These are phyloP conservation scores for Flabesymbios commensalis DNA, from an alignment of 2,888 invertebrate species.

Conservation along the genomic window DNA sequence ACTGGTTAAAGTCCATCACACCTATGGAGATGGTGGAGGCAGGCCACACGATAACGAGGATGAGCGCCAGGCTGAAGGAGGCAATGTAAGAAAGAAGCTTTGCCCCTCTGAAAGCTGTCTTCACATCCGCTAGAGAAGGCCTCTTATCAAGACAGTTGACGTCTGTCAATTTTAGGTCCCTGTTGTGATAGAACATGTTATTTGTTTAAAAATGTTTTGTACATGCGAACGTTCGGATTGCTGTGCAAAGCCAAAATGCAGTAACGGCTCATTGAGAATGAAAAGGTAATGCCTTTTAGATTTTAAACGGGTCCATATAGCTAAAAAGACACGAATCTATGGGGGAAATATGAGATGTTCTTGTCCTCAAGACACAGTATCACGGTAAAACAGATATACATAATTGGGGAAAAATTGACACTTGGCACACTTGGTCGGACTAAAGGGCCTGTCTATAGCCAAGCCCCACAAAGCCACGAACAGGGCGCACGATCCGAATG, in stretches of 20 bases:
- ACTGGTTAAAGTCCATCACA: conserved; percentile 40
- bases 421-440: too few species aligned
- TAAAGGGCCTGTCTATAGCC: too few species aligned
- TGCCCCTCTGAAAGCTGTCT: conserved; percentile 41
- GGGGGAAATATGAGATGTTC: too few species aligned
- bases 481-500: too few species aligned
- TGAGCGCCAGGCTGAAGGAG: conserved; percentile 37
- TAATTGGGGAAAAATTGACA: too few species aligned
- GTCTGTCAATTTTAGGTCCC: conserved; percentile 48
- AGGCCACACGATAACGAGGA: conserved; percentile 53
- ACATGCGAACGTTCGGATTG: not conserved
- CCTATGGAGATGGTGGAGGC: conserved; percentile 40
- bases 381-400: too few species aligned
- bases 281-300: too few species aligned
- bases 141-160: conserved; percentile 49
- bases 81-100: conserved; percentile 41
- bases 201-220: not conserved
- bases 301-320: too few species aligned
- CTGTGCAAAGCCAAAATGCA: not conserved
- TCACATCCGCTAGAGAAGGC: conserved; percentile 47
- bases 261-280: too few species aligned
- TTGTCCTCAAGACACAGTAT: too few species aligned
- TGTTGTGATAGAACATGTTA: conserved; percentile 33
- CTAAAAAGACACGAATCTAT: too few species aligned
- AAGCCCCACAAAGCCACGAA: too few species aligned